Base-by-base conservation (phyloP, 2,888 invertebrate genomes). In the Limnephilus rhombicus region DNA sequence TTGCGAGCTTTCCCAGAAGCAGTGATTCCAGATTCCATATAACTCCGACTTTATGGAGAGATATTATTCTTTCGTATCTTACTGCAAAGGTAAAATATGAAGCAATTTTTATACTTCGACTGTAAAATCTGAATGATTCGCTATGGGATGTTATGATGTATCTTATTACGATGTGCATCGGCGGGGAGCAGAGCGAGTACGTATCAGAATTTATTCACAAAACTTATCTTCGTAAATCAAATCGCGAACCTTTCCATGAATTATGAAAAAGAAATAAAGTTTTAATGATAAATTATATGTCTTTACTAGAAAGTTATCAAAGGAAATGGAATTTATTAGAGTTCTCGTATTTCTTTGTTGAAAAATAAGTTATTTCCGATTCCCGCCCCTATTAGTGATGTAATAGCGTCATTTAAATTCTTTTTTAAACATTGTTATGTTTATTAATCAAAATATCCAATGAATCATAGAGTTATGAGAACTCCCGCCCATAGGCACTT, bases 101-200 rank as follows among this genome's bases (percentile, higher is more conserved):
- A 89, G 53, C 85, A 80, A 92, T 85, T 92, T 92, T 90, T 92
- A 92, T 92, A 89, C 86, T 80, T 68, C 80, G 92, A 85, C 90
- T 92, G 90, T 92, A 90, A 92, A 92, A 92, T 92, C 80, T 85
- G 90, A 90, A 92, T 90, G 89, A 85, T 92, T 85, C 89, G 85
- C 90, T 34, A 85, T 91, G 89, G 53, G 82, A 89, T 91, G 41
- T 91, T 91, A 80, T 80, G 85, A 86, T 86, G 83, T 87, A 88
- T 88, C 87, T 91, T 88, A 82, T 86, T 91, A 91, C 80, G 83
- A 89, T 91, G 89, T 89, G 91, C 91, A 91, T 82, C 90, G 49
- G 45, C 37, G 82, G 91, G 31, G 82, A 91, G 68, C 83, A 37
- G 68, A n/a, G 29, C 53, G 15, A 89, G 81, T 53, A 31, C 24